Conservation (phyloP, 2,113 vertebrate species). For the Myiozetetes cayanensis region DNA sequence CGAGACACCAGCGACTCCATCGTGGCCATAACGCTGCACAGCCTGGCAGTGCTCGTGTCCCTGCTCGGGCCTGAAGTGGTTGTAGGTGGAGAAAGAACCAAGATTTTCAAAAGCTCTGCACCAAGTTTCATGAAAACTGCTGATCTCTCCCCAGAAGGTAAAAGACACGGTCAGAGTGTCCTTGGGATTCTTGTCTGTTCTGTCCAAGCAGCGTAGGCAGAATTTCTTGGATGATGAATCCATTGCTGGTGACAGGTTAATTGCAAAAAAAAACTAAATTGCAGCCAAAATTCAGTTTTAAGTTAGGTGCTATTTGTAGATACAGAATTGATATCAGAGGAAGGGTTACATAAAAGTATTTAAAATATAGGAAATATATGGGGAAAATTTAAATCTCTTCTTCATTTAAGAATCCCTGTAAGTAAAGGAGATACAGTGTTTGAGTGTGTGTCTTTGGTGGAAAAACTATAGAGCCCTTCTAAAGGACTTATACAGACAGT, state of each 20-base stretch:
- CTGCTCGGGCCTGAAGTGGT: conserved; percentile 94
- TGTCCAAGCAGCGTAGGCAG: neutral
- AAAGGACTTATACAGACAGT: neutral
- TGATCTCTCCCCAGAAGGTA: conserved; percentile 90
- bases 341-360: neutral
- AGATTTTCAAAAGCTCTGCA: conserved; percentile 93
- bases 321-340: neutral
- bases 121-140: conserved; percentile 90
- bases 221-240: neutral
- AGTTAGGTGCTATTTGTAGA: neutral
- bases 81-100: conserved; percentile 91
- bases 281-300: neutral
- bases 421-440: neutral
- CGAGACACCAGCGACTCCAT: conserved; percentile 89
- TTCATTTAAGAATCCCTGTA: neutral
- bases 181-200: neutral
- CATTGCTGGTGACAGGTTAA: neutral
- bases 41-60: conserved; percentile 91
- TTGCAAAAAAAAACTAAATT: neutral
- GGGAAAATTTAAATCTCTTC: neutral
- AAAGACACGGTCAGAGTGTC: neutral
- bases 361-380: neutral
- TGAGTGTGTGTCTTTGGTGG: neutral
- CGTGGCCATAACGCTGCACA: conserved; percentile 90
- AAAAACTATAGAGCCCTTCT: neutral